Conservation (phyloP, 1,140 invertebrate species). For the Drosophila obscura region DNA sequence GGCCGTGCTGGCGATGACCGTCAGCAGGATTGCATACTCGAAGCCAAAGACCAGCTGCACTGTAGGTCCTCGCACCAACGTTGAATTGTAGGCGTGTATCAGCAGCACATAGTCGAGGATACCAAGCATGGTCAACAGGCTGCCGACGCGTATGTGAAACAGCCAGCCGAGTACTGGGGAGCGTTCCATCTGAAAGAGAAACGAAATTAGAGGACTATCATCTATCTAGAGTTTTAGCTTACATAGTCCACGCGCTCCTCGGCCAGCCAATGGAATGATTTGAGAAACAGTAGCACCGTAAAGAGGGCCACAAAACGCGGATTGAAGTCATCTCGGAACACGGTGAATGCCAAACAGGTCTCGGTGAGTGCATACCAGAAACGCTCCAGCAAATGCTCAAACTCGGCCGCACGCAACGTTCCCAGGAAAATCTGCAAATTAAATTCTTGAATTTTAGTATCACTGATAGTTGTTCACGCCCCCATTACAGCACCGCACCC, state of each 20-base stretch:
- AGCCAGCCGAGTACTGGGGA: constrained; percentile 98
- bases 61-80: constrained; percentile 96
- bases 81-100: constrained; percentile 96
- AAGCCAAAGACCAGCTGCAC: constrained; percentile 99
- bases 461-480: background rate
- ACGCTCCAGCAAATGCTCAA: constrained; percentile 99
- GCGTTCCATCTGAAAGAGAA: constrained; percentile 94
- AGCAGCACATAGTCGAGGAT: constrained; percentile 95
- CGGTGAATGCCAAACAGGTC: constrained; percentile 99
- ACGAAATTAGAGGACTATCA: background rate
- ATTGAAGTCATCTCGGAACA: constrained; percentile 99
- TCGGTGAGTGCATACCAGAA: constrained; percentile 99
- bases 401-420: constrained; percentile 97
- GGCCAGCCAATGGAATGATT: constrained; percentile 99
- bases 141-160: constrained; percentile 96
- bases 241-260: constrained; percentile 99
- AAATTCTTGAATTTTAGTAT: background rate
- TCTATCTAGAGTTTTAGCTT: constrained; percentile 85
- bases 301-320: constrained; percentile 99
- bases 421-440: constrained; percentile 93
- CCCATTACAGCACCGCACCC: constrained; percentile 6
- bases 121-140: constrained; percentile 92
- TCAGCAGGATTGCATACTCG: constrained; percentile 98
- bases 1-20: constrained; percentile 95
- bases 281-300: constrained; percentile 97